Evolutionary conservation across 2,797 vertebrate species (phyloP), one percentile per base, ranked within the genome.

Genomic region (Potorous gilbertii): DNA sequence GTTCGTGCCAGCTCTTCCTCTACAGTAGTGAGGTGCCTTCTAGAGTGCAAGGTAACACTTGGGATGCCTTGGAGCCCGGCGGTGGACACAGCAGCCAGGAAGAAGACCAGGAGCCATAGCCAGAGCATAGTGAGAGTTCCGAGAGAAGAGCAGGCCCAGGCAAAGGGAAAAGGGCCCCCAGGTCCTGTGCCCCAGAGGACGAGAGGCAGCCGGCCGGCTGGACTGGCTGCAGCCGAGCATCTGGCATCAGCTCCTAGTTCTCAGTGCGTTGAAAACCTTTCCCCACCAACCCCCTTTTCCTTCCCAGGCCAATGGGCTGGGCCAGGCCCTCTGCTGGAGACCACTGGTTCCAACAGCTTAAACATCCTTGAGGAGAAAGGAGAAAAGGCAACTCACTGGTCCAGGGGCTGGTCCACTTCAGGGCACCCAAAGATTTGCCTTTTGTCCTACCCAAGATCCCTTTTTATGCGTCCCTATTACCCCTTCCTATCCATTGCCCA

Each of bases 271-370:
- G 97, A 96, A 94, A 94, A 91, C 81, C 0, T 66, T 52, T 96
- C 55, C 95, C 90, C 95, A 94, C 93, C 94, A 27, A 94, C 94
- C 96, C 2, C 27, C 74, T 52, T n/a, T 40, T 59, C 66, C 94
- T 93, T 94, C 94, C 46, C 34, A 0, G 11, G 92, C 96, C 94
- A 40, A 90, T 0, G 0, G 93, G 95, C 97, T 91, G 96, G 92
- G 91, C 98, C 96, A 55, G 97, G 98, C 98, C 98, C 98, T 98
- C 98, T 99, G 97, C 98, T 98, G 98, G 98, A 96, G 96, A 93
- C 92, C 46, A 0, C 55, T 12, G 27, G 31, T 56, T 27, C 52
- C 54, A 5, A 5, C 74, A 27, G 31, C 52, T 87, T 55, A 1
- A 24, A 0, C 21, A 81, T n/a, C 9, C 40, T 50, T 9, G 24